phyloP scores from a whole-genome alignment of 2,888 invertebrate genomes.

The Halocaridina rubra region DNA sequence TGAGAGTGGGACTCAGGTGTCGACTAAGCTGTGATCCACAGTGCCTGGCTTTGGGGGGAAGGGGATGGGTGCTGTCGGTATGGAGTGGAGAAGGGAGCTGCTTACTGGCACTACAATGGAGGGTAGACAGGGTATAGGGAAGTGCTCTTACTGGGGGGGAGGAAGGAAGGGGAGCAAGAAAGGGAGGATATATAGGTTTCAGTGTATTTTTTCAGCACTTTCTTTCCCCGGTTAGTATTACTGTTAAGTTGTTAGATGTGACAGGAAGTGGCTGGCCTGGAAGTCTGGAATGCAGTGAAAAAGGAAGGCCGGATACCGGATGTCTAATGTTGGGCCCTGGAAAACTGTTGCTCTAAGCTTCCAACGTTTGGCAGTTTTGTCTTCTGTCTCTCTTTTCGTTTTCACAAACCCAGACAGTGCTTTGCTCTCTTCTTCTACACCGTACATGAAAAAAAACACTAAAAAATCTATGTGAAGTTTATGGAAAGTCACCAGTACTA shows the following conservation, averaged over 20 bases:
- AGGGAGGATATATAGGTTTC: background rate
- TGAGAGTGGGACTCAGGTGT: slow-evolving; percentile 11
- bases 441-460: background rate
- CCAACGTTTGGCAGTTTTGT: too few species aligned
- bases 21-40: slow-evolving; percentile 23
- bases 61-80: background rate
- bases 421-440: too few species aligned
- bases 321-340: too few species aligned
- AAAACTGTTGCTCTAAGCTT: too few species aligned
- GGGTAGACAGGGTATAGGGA: background rate
- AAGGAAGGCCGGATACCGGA: background rate
- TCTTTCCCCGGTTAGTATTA: background rate
- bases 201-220: background rate
- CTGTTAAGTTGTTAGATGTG: background rate
- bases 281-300: background rate
- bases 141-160: background rate
- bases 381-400: too few species aligned
- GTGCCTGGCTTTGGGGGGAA: slow-evolving; percentile 26
- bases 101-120: background rate
- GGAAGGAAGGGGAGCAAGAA: background rate
- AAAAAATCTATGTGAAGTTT: background rate
- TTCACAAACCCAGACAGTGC: too few species aligned
- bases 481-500: background rate
- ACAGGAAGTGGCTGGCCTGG: background rate
- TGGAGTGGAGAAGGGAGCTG: background rate